These are phyloP conservation scores for Leptobrachium leishanense DNA, from an alignment of 2,113 vertebrate species.

Conservation along the genomic window DNA sequence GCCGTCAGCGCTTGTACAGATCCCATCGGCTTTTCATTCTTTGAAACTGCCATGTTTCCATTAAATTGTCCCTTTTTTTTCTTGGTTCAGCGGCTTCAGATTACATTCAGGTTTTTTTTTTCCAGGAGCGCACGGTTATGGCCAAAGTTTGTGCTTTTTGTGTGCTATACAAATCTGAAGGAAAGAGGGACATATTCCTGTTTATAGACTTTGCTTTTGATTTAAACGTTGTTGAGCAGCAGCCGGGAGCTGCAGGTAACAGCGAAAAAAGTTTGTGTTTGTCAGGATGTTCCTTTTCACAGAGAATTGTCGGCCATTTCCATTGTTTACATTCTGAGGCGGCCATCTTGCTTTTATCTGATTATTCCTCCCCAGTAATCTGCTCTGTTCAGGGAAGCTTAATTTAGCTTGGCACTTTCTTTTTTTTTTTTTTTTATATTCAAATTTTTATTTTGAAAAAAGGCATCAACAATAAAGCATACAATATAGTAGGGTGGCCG, in stretches of 20 bases:
- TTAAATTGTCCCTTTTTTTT: slow-evolving; percentile 2
- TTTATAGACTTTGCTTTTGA: slow-evolving; percentile 3
- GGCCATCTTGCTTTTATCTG: no score
- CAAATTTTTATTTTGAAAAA: no score
- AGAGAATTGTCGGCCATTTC: no score
- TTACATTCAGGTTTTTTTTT: neutral
- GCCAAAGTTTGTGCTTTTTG: neutral
- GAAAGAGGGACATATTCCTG: neutral
- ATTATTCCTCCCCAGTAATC: no score
- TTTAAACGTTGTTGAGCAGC: neutral
- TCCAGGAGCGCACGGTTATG: neutral
- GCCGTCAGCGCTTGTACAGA: neutral
- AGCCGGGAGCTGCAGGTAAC: neutral
- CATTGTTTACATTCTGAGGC: no score
- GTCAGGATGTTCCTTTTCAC: neutral
- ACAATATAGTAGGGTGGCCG: no score
- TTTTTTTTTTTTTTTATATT: no score
- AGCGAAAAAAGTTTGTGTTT: neutral
- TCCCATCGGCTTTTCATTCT: neutral
- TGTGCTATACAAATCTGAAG: neutral
- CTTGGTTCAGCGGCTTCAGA: neutral
- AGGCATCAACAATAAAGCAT: no score
- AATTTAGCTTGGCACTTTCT: no score
- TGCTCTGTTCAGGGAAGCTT: no score
- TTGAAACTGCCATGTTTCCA: neutral